These are phyloP conservation scores for Heliconius cydno DNA, from an alignment of 2,888 invertebrate species.

Conservation along the genomic window DNA sequence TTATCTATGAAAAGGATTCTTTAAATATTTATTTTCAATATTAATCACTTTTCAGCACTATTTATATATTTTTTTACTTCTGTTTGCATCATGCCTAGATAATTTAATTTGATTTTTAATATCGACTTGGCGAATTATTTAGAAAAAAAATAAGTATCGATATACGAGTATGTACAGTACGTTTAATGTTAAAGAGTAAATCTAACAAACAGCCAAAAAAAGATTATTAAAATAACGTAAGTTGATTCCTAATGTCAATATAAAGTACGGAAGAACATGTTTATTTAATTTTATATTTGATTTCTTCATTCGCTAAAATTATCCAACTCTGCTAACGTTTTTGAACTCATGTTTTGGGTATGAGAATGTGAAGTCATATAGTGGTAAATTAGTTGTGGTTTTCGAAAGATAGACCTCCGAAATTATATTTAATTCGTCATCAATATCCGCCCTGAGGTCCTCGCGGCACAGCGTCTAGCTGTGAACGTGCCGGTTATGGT, in stretches of 20 bases:
- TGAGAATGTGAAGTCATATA: neutral
- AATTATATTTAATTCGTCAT: no score
- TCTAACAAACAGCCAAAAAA: neutral
- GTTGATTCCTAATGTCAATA: constrained; percentile 6
- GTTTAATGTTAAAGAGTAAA: neutral
- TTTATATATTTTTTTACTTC: no score
- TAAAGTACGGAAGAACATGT: neutral
- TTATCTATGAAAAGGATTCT: no score
- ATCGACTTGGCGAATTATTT: no score
- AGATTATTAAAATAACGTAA: neutral
- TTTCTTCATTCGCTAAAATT: neutral
- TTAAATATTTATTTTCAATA: neutral
- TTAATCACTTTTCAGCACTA: neutral
- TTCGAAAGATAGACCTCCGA: no score
- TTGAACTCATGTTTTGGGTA: neutral
- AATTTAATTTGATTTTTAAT: no score
- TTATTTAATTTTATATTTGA: neutral
- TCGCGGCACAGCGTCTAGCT: no score
- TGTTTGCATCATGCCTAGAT: no score
- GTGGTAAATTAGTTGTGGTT: neutral
- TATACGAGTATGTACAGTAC: neutral
- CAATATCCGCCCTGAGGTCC: no score
- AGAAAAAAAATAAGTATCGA: neutral
- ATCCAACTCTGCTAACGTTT: neutral
- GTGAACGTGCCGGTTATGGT: no score